These are phyloP conservation scores for Calidris pygmaea DNA, from an alignment of 2,113 vertebrate genomes.

Conservation along the genomic window DNA sequence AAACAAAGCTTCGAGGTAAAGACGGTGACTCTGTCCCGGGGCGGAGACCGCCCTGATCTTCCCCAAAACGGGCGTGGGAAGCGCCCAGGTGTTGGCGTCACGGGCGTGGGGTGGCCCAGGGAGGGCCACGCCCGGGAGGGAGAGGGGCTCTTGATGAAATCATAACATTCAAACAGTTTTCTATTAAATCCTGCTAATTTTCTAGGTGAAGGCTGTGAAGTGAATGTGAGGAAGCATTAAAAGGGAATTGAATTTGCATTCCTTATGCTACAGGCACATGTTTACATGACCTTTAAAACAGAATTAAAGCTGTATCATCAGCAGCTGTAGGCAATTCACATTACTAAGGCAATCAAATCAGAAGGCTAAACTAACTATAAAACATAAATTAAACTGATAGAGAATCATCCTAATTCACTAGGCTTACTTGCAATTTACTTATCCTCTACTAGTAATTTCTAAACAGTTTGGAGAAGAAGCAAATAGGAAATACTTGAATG, in stretches of 20 bases:
- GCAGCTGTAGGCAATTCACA: conserved; percentile 82
- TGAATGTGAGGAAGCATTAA: conserved; percentile 75
- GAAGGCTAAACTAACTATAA: conserved; percentile 84
- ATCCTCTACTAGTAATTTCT: conserved; percentile 68
- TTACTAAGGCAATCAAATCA: conserved; percentile 83
- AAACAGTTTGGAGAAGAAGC: conserved; percentile 35
- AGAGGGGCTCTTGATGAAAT: conserved; percentile 52
- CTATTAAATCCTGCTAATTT: conserved; percentile 72
- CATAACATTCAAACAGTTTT: conserved; percentile 40
- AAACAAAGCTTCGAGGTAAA: background rate
- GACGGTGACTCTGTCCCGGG: background rate
- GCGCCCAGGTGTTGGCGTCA: background rate
- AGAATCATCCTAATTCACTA: conserved; percentile 76
- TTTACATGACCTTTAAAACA: conserved; percentile 87
- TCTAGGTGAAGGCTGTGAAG: conserved; percentile 71
- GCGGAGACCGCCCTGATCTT: background rate
- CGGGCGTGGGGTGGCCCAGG: background rate
- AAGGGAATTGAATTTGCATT: conserved; percentile 81
- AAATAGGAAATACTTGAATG: background rate
- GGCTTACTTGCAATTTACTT: conserved; percentile 76
- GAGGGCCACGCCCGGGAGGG: conserved; percentile 38
- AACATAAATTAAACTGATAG: conserved; percentile 81
- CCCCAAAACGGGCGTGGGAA: background rate
- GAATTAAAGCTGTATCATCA: conserved; percentile 84
- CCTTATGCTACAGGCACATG: conserved; percentile 79